Base-by-base conservation (phyloP, 1,140 invertebrate species). In the Heliconius melpomene region DNA sequence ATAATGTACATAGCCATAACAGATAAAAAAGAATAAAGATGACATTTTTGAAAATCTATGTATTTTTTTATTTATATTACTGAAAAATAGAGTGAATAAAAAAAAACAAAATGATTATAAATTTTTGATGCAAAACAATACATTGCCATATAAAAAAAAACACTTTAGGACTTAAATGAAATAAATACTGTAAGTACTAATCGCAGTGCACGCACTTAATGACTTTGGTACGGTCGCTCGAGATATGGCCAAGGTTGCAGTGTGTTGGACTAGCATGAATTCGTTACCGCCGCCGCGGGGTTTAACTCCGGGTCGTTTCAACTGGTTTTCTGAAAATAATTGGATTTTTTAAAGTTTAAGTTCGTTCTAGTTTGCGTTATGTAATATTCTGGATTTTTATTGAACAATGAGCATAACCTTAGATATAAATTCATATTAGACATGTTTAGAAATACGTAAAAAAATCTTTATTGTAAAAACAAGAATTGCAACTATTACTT, bases 111-210 rank as follows among this genome's bases (percentile, higher is more conserved):
- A 52, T 52, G 20, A 20, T 52, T 7, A 60, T 26, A 57, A 2
- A 9, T 23, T 29, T 66, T 66, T 6, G 23, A 66, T 16, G 9
- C 13, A 29, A 26, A 66, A 26, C 60, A 66, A 66, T 13, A 66
- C 60, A 66, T 66, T 66, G 60, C 26, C 60, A 66, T 29, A 52
- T 52, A 52, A 66, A 26, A 66, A 66, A 66, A 66, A 66, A 26
- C 23, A 66, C 26, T 13, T 83, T 83, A 83, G 85, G 71, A 84
- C 88, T 90, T 94, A 94, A 91, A 89, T 85, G 84, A 90, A 93
- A 94, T 94, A 94, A 94, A 94, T 94, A 94, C 92, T 93, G 92
- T 94, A 94, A 94, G 92, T 94, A 94, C 92, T 93, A 93, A 90
- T 84, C 82, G 87, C 85, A 85, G 77, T 75, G 71, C 74, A 77